Evolutionary conservation across 2,113 vertebrate species (phyloP).

Genomic region (Elgaria multicarinata): DNA sequence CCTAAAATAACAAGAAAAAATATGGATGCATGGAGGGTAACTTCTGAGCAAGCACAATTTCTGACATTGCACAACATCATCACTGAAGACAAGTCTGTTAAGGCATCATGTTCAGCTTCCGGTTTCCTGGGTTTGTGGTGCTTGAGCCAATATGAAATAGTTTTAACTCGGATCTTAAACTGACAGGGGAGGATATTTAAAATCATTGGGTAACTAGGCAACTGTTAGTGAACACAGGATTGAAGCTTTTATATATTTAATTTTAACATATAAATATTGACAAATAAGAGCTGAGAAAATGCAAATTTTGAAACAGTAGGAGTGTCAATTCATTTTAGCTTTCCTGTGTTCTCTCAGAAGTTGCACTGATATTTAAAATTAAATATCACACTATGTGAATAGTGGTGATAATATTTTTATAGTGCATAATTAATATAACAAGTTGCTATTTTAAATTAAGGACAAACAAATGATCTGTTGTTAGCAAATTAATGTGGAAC

Average conservation of each 20-base stretch:
- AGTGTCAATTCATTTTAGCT: not conserved
- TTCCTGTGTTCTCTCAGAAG: not conserved
- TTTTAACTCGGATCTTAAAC: too few relatives aligned
- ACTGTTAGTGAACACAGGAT: not conserved
- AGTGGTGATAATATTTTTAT: not conserved
- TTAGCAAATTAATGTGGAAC: not conserved
- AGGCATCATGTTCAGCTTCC: too few relatives aligned
- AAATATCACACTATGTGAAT: not conserved
- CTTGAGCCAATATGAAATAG: too few relatives aligned
- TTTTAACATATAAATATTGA: not conserved
- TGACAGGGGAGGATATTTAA: too few relatives aligned
- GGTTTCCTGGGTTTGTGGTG: too few relatives aligned
- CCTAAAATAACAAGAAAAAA: too few relatives aligned
- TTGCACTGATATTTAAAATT: not conserved
- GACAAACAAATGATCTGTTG: not conserved
- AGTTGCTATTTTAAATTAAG: not conserved
- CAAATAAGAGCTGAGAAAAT: not conserved
- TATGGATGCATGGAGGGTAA: too few relatives aligned
- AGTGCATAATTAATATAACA: not conserved
- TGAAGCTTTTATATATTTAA: not conserved
- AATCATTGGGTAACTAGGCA: not conserved
- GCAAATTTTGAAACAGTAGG: not conserved
- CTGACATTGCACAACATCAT: too few relatives aligned
- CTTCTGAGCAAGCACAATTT: too few relatives aligned
- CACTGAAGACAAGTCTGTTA: too few relatives aligned